Evolutionary conservation across 2,797 vertebrate species (phyloP), one percentile per base, ranked within the genome.

Genomic region (Anabas testudineus): DNA sequence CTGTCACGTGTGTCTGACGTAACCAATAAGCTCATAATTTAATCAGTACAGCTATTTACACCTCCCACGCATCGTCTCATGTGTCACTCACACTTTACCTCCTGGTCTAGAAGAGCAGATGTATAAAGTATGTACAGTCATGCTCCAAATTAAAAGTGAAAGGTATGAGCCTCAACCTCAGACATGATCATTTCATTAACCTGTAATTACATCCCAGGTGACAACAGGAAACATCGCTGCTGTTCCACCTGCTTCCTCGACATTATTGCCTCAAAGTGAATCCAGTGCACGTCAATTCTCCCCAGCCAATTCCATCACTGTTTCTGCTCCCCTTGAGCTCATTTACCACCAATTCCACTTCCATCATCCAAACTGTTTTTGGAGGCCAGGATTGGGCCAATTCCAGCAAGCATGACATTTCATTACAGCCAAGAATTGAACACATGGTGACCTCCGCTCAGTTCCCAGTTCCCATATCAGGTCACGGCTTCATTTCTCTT

Each of bases 311-410:
- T 85, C 82, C 49, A 24, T 65, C 62, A 47, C 66, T 47, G 59
- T 75, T 58, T 74, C 73, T 58, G 63, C 75, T 80, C 68, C 84
- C 76, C 66, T 73, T 67, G 57, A 84, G 78, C 87, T 86, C 75
- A 84, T 91, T 92, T 89, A 67, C 80, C 56, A 58, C 59, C 88
- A 76, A 78, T 90, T 88, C 78, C 71, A 83, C 74, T 72, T 78
- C 66, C 69, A 81, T 89, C 82, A 52, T 56, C 84, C 84, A 81
- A 84, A 79, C 79, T 32, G 81, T 75, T 91, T 78, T 82, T 24
- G 24, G 73, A 59, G 73, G 49, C 69, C 5, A n/a, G 81, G 75
- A 87, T 76, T 63, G 81, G 67, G 62, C 79, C 86, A 83, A 80
- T 89, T 91, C 65, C 80, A 56, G 58, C 37, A 6, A 36, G 63